These are phyloP conservation scores for Corythoichthys haematopterus DNA, from an alignment of 2,113 vertebrate species.

Conservation along the genomic window DNA sequence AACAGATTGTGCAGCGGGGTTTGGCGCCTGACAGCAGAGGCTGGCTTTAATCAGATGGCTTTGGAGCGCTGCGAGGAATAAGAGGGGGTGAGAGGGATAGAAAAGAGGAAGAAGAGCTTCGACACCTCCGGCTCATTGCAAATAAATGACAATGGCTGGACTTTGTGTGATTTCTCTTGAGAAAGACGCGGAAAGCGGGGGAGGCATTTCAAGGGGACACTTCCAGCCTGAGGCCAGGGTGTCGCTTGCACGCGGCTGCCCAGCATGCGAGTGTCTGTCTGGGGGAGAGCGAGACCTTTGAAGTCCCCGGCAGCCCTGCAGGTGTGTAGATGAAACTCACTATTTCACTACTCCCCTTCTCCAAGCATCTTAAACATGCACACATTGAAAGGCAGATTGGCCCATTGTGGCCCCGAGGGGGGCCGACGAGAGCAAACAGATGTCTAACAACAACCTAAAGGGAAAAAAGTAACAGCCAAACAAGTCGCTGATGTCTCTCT, in stretches of 20 bases:
- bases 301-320: slow-evolving; percentile 63
- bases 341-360: slow-evolving; percentile 44
- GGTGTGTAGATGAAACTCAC: slow-evolving; percentile 69
- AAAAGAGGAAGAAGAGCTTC: slow-evolving; percentile 33
- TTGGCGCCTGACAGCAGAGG: slow-evolving; percentile 55
- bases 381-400: slow-evolving; percentile 52
- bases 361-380: slow-evolving; percentile 69
- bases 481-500: slow-evolving; percentile 53
- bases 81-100: slow-evolving; percentile 33
- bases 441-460: slow-evolving; percentile 71
- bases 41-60: slow-evolving; percentile 65
- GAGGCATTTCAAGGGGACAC: slow-evolving; percentile 32
- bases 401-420: slow-evolving; percentile 26
- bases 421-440: slow-evolving; percentile 75
- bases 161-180: slow-evolving; percentile 21
- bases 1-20: slow-evolving; percentile 50
- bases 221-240: slow-evolving; percentile 56
- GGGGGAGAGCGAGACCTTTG: slow-evolving; percentile 58
- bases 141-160: slow-evolving; percentile 34
- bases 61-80: slow-evolving; percentile 41
- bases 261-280: slow-evolving; percentile 59
- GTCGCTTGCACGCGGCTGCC: slow-evolving; percentile 57
- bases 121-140: slow-evolving; percentile 28
- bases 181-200: neutral
- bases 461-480: slow-evolving; percentile 57